Percentiles rank a stretch among this genome's conserved stretches.
Evolutionary conservation across 30 jellyfish, hydroid and myxozoan species (phyloP).

Genomic region (Clytia hemisphaerica): DNA sequence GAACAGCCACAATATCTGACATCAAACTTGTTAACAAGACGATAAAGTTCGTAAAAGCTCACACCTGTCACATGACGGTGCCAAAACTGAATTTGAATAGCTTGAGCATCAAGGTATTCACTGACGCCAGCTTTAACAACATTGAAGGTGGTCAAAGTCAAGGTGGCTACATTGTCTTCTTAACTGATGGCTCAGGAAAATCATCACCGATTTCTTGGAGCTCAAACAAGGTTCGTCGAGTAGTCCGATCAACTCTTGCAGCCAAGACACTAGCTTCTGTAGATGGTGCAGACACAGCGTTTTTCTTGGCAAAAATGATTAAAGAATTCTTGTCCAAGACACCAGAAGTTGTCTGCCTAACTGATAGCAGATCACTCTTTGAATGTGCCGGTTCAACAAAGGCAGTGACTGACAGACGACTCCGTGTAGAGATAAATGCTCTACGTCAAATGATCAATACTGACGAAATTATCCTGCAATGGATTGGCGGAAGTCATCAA

Average conservation of each 20-base stretch:
- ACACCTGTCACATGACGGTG: too few species aligned
- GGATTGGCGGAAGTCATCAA: neutral
- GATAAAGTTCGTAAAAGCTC: too few species aligned
- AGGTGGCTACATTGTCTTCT: neutral
- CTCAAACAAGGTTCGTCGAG: neutral
- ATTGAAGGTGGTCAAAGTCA: neutral
- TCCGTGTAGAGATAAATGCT: neutral
- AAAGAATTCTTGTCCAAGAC: too few species aligned
- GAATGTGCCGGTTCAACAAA: conserved; percentile 16
- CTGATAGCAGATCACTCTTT: neutral
- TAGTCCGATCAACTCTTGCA: neutral
- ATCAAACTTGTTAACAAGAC: too few species aligned
- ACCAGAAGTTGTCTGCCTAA: too few species aligned
- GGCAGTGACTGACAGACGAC: neutral
- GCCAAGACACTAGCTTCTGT: neutral
- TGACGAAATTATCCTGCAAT: neutral
- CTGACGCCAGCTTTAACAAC: too few species aligned
- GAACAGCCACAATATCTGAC: too few species aligned
- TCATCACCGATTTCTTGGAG: neutral
- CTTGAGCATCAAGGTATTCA: too few species aligned
- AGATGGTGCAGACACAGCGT: neutral
- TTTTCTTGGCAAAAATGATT: too few species aligned
- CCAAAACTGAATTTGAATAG: too few species aligned
- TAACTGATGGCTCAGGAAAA: neutral
- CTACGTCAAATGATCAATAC: neutral